Percentiles rank a stretch among this genome's conserved stretches.
Evolutionary conservation across 2,888 invertebrate species (phyloP).

Genomic region (Parnassius apollo): DNA sequence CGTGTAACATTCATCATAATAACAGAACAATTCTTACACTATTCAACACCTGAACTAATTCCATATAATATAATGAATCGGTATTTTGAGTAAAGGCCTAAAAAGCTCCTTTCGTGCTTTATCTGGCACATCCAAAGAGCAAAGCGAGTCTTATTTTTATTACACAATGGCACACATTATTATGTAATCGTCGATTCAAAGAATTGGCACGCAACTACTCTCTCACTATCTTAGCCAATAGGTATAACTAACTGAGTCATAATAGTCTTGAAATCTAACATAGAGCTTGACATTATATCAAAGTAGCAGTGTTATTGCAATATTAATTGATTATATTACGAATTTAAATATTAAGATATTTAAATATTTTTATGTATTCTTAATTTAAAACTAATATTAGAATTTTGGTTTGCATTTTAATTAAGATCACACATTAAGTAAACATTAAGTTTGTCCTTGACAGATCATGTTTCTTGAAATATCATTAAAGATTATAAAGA

Average conservation of each 20-base stretch:
- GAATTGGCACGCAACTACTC: slow-evolving; percentile 39
- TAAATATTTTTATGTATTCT: too few relatives aligned
- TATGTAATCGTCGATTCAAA: slow-evolving; percentile 45
- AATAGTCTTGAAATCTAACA: slow-evolving; percentile 2
- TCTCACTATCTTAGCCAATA: slow-evolving; percentile 38
- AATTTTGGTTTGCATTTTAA: too few relatives aligned
- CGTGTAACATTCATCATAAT: too few relatives aligned
- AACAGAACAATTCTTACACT: too few relatives aligned
- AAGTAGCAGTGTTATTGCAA: slow-evolving; percentile 5
- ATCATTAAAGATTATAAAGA: too few relatives aligned
- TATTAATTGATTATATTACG: background rate
- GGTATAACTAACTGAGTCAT: slow-evolving; percentile 31
- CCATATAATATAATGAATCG: slow-evolving; percentile 10
- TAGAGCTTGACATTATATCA: slow-evolving; percentile 18
- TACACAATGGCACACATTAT: slow-evolving; percentile 47
- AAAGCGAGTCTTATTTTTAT: slow-evolving; percentile 46
- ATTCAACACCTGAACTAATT: background rate
- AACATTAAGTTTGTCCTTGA: too few relatives aligned
- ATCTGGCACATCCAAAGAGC: slow-evolving; percentile 38
- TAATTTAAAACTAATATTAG: too few relatives aligned
- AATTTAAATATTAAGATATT: background rate
- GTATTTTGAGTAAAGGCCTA: slow-evolving; percentile 47
- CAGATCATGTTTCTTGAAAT: too few relatives aligned
- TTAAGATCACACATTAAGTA: too few relatives aligned
- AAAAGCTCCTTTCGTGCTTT: slow-evolving; percentile 36